Evolutionary conservation across 1,140 invertebrate species (phyloP).

Genomic region (Gryllus bimaculatus): DNA sequence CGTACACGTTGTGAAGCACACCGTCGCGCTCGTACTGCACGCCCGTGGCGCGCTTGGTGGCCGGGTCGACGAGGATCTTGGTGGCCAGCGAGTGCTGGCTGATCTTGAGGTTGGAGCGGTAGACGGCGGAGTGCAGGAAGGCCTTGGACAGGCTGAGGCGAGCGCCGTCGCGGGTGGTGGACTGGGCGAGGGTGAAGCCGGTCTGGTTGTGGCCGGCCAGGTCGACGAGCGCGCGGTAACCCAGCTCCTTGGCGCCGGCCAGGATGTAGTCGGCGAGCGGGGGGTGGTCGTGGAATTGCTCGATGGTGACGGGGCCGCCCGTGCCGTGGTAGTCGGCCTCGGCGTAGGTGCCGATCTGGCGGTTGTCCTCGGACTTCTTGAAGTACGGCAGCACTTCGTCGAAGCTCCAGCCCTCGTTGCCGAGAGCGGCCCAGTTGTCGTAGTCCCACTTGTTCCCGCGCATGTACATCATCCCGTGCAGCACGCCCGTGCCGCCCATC

Average conservation of each 20-base stretch:
- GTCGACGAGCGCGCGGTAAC: slow-evolving; percentile 13
- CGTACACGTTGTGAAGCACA: slow-evolving; percentile 57
- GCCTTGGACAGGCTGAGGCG: slow-evolving; percentile 41
- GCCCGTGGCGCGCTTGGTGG: slow-evolving; percentile 57
- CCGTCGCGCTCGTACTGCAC: slow-evolving; percentile 70
- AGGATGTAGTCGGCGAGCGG: slow-evolving; percentile 12
- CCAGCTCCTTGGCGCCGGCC: slow-evolving; percentile 18
- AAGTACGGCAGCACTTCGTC: slow-evolving; percentile 45
- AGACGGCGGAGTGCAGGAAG: slow-evolving; percentile 34
- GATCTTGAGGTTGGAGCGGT: slow-evolving; percentile 5
- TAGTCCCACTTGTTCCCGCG: slow-evolving; percentile 50
- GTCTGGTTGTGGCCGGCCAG: slow-evolving; percentile 14
- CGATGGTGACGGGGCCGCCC: slow-evolving; percentile 22
- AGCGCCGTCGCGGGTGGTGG: slow-evolving; percentile 30
- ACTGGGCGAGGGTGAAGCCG: slow-evolving; percentile 14
- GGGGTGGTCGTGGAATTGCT: slow-evolving; percentile 13
- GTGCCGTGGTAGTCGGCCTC: slow-evolving; percentile 21
- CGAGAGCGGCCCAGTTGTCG: slow-evolving; percentile 47
- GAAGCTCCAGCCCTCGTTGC: slow-evolving; percentile 49
- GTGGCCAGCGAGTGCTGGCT: slow-evolving; percentile 42
- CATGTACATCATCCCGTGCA: slow-evolving; percentile 55
- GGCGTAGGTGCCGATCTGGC: background rate
- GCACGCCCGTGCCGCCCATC: slow-evolving; percentile 33
- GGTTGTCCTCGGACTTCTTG: slow-evolving; percentile 31
- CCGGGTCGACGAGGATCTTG: slow-evolving; percentile 57